Percentiles rank a stretch among this genome's conserved stretches.
Conservation (phyloP, 2,113 vertebrate species). For the Bos javanicus region DNA sequence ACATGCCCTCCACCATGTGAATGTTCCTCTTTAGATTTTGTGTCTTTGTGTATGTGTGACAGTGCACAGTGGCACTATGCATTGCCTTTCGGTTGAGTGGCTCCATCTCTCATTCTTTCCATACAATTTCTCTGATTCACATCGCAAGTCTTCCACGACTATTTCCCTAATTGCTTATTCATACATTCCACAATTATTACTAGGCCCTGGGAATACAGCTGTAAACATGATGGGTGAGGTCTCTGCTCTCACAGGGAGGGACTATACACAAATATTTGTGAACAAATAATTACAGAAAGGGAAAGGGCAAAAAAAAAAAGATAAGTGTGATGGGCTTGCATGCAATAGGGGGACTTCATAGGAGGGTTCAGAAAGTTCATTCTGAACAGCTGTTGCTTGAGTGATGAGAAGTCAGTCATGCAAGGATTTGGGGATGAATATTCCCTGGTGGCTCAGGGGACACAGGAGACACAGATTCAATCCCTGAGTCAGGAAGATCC, state of each 20-base stretch:
- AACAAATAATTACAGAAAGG: background rate
- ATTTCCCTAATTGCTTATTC: background rate
- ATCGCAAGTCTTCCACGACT: background rate
- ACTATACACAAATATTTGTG: background rate
- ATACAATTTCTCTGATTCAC: background rate
- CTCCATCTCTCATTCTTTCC: background rate
- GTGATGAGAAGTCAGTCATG: background rate
- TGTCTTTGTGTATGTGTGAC: background rate
- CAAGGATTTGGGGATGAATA: background rate
- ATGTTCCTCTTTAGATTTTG: background rate
- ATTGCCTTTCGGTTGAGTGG: background rate
- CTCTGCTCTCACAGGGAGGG: background rate
- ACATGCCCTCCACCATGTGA: background rate
- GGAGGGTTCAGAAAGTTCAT: background rate
- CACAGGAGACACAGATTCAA: fast-evolving
- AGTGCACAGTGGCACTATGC: background rate
- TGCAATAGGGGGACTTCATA: background rate
- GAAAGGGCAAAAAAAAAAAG: background rate
- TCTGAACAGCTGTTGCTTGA: background rate
- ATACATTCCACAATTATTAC: background rate
- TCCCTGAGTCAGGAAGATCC: background rate
- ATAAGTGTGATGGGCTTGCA: background rate
- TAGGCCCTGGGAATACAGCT: background rate
- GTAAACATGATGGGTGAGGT: background rate
- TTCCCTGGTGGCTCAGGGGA: background rate